Conservation (phyloP, 2,888 invertebrate genomes). For the Euplexia lucipara region DNA sequence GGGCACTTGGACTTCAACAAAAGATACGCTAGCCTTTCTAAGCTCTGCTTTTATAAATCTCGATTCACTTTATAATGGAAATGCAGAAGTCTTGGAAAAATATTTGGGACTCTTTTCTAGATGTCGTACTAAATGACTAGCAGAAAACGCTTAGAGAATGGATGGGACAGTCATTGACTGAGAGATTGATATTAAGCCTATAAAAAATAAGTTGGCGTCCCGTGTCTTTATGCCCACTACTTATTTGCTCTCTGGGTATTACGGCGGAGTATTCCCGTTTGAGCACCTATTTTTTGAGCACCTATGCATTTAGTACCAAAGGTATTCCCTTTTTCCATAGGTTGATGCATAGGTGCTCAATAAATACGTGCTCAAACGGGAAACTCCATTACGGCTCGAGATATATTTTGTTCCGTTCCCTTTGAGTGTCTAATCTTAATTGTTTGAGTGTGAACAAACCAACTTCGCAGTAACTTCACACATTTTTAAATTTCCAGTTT, state of each 20-base stretch:
- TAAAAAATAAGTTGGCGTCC: background rate
- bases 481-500: slow-evolving; percentile 17
- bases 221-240: too few relatives aligned
- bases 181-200: background rate
- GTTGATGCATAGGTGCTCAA: too few relatives aligned
- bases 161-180: background rate
- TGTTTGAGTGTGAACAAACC: background rate
- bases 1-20: background rate
- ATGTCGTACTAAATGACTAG: too few relatives aligned
- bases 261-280: too few relatives aligned
- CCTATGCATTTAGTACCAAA: too few relatives aligned
- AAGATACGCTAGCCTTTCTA: background rate
- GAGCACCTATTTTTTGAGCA: too few relatives aligned
- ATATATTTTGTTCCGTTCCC: background rate
- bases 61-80: background rate
- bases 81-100: too few relatives aligned
- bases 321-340: too few relatives aligned
- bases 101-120: too few relatives aligned
- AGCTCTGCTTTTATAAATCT: background rate
- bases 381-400: background rate
- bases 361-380: too few relatives aligned
- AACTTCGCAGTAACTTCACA: background rate
- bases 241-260: too few relatives aligned
- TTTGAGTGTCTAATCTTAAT: background rate
- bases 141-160: too few relatives aligned